Evolutionary conservation across 2,797 vertebrate genomes (phyloP), one percentile per base, ranked within the genome.

Genomic region (Sternotherus odoratus): DNA sequence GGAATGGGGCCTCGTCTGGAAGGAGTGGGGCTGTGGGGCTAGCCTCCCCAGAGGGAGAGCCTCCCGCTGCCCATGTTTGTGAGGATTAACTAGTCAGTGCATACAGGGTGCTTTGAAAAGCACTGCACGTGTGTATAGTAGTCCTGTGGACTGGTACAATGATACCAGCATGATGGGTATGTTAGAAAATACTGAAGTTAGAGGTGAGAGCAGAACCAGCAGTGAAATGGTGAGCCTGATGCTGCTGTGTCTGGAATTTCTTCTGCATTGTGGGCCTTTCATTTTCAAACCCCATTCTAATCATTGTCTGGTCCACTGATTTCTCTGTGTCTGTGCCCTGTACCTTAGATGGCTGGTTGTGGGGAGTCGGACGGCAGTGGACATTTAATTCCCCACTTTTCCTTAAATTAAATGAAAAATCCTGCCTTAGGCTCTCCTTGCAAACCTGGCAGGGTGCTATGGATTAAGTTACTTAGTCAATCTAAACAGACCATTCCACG

Each of bases 391-490:
- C 84, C 69, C 54, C 3, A 7, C 78, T 95, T 72, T 91, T 79
- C 92, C 91, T 97, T 93, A 85, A 87, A 85, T 86, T 92, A 96
- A 97, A 87, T 1, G 66, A 81, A 66, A 84, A 90, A 57, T 94
- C 89, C 66, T 95, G 86, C 97, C 95, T 93, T 87, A 77, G 97
- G 95, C 91, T 95, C 87, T 96, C 92, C 77, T 93, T 92, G 94
- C 94, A 95, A 93, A 85, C 87, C 48, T 87, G 86, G 88, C 86
- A 78, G 90, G 87, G 91, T 93, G 74, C 91, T 94, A 50, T 88
- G 88, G 93, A 96, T 97, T 96, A 97, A 97, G 91, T 88, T 90
- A 80, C 82, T 92, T 97, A 95, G 97, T 97, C 97, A 95, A 92
- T 94, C 88, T 88, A 84, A 92, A 95, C 80, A 92, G 95, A 94